Percentiles rank a stretch among this genome's conserved stretches.
These are phyloP conservation scores for Eriocheir sinensis DNA, from an alignment of 1,140 invertebrate species.

Conservation along the genomic window DNA sequence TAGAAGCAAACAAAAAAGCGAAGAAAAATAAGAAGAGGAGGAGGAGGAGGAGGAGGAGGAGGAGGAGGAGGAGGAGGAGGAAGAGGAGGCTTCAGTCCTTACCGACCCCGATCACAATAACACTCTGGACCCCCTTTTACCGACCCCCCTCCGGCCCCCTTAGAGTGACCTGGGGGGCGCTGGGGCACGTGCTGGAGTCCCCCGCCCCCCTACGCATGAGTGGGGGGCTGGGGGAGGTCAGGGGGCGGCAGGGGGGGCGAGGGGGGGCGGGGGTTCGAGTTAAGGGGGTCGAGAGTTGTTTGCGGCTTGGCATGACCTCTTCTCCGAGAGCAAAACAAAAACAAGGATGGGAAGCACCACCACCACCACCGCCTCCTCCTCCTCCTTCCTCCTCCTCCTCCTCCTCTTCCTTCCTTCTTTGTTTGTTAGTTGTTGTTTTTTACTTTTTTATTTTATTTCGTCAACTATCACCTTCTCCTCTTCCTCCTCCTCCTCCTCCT, in stretches of 20 bases:
- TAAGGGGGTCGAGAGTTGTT: neutral
- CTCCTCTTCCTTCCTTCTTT: neutral
- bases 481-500: neutral
- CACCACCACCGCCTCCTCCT: neutral
- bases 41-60: neutral
- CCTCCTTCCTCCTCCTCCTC: neutral
- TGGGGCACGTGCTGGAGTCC: neutral
- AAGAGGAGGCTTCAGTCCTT: neutral
- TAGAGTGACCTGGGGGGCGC: neutral
- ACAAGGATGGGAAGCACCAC: constrained; percentile 38
- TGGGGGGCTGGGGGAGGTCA: neutral
- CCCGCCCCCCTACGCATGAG: neutral
- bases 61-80: neutral
- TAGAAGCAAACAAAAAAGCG: no score
- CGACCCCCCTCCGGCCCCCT: neutral
- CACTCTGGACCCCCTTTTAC: neutral
- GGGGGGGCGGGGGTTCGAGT: neutral
- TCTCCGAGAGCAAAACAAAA: constrained; percentile 53
- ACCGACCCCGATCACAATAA: constrained; percentile 5
- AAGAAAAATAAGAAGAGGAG: neutral
- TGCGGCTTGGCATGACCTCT: constrained; percentile 17
- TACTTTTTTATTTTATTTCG: no score
- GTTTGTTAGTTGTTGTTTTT: no score
- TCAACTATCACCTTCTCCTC: neutral
- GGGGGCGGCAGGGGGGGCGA: neutral